Conservation (phyloP, 2,113 vertebrate species). For the Ailurus styani region DNA sequence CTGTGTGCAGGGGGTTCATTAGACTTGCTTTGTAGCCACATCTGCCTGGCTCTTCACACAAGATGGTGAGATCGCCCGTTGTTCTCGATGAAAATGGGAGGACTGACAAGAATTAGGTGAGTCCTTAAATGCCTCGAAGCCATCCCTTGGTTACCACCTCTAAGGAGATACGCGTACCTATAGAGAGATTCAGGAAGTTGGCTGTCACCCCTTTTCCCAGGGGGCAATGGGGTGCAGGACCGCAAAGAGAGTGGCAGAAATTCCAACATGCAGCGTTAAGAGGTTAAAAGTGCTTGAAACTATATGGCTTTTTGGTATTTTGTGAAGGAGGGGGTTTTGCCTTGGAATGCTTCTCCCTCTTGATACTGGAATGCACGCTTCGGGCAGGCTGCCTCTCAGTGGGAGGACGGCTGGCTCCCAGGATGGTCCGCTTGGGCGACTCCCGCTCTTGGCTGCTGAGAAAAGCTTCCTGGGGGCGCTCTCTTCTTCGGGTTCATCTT, state of each 20-base stretch:
- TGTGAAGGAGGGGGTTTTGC: no score
- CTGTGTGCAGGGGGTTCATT: accelerated
- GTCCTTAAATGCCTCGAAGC: no score
- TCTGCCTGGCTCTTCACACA: not conserved
- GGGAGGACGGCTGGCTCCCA: accelerated
- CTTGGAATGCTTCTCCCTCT: not conserved
- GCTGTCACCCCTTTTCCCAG: not conserved
- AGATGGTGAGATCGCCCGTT: not conserved
- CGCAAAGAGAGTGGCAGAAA: not conserved
- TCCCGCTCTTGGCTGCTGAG: not conserved
- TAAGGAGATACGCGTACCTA: not conserved
- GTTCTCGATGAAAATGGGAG: not conserved
- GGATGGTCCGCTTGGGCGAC: no score
- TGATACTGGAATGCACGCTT: not conserved
- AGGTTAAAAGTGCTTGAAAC: not conserved
- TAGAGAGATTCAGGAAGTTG: not conserved
- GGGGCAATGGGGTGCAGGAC: no score
- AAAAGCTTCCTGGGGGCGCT: not conserved
- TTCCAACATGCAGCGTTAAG: not conserved
- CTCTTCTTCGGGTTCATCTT: not conserved
- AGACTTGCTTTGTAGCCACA: not conserved
- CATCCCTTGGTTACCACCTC: not conserved
- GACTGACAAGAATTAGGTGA: not conserved
- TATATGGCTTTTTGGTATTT: not conserved
- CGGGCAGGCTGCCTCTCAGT: no score